Evolutionary conservation across 2,888 invertebrate species (phyloP), one percentile per base, ranked within the genome.

Genomic region (Trimorus sp.): DNA sequence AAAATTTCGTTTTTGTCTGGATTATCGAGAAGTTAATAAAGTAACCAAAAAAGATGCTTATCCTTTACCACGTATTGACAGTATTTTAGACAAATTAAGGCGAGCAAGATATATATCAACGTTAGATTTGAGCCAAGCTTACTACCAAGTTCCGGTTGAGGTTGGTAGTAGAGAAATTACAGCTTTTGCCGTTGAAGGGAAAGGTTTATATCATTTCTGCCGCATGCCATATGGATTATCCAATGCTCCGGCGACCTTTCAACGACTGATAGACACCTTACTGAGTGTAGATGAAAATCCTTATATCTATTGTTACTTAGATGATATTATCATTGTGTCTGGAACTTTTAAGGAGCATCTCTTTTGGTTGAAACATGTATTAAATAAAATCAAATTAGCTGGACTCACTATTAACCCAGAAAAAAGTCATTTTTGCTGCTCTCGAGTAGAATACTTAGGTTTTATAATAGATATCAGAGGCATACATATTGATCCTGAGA

Each of bases 161-260:
- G 74, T 79, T n/a, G 42, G 48, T 1, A 85, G 84, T 9, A 42
- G 84, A 11, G 80, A 84, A 14, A 83, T 84, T 6, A 89, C 89
- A 4, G 89, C 89, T 0, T 90, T 89, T 68, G 85, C 86, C 0
- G 86, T 88, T 7, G 88, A 88, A 0, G 80, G 80, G 12, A 63
- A 84, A 53, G 53, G 53, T 9, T 77, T 86, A 70, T 89, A 82
- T 56, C 85, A 89, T 11, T 91, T 89, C 60, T 76, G 48, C 7
- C 74, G 85, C 1, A 85, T 89, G 86, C 89, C 89, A 0, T 88
- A 88, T 75, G 81, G 88, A 65, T 65, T 88, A 79, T 77, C 83
- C 73, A 63, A 85, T 49, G 86, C 85, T 0, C 87, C 89, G 1
- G 86, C 88, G 0, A 87, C 87, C 0, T 89, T 85, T 9, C 86